phyloP scores from a whole-genome alignment of 2,113 vertebrate species.

The Thamnophis sirtalis region DNA sequence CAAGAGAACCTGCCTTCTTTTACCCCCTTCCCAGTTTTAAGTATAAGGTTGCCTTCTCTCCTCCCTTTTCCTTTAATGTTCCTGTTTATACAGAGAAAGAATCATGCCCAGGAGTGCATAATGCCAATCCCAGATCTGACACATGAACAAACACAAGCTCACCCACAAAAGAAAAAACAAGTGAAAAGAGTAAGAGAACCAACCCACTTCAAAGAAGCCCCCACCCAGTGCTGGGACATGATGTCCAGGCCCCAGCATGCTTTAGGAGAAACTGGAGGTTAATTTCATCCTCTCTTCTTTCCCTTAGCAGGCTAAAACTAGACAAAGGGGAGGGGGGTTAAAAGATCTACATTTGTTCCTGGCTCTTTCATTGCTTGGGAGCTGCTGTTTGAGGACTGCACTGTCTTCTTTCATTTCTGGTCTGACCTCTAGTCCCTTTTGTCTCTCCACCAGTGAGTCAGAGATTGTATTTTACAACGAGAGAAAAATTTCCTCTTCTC shows the following conservation, averaged over 20 bases:
- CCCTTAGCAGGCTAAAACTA: not conserved
- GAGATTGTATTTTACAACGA: not conserved
- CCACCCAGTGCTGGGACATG: not conserved
- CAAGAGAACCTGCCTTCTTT: not conserved
- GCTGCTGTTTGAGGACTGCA: not conserved
- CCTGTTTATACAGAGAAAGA: not conserved
- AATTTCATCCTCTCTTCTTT: not conserved
- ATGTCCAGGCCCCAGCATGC: not conserved
- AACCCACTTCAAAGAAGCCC: not conserved
- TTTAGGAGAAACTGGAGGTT: not conserved
- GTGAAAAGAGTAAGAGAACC: not conserved
- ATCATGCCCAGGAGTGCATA: not conserved
- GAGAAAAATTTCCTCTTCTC: not conserved
- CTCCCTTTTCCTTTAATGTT: not conserved
- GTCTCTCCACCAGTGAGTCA: not conserved
- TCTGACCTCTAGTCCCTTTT: not conserved
- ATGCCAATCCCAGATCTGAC: not conserved
- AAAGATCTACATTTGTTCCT: not conserved
- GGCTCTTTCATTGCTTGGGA: not conserved
- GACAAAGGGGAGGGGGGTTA: not conserved
- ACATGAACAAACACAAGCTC: not conserved
- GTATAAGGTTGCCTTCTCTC: not conserved
- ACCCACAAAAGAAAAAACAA: not conserved
- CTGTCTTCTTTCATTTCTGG: not conserved
- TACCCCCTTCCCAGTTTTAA: not conserved